Base-by-base conservation (phyloP, 92 coral and sea anemone species). In the Palythoa grandiflora region DNA sequence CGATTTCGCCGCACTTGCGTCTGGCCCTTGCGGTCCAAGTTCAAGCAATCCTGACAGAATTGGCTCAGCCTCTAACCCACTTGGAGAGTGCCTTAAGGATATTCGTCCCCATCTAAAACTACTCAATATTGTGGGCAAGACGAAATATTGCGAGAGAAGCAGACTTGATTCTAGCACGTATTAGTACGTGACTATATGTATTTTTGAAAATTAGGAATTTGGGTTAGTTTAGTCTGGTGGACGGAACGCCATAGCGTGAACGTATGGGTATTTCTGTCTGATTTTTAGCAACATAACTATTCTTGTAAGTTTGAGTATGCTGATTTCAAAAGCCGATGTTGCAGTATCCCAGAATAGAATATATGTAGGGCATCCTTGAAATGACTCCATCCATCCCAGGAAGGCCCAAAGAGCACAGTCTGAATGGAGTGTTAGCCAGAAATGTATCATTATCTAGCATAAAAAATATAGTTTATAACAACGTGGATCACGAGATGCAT, bases 101-200 rank as follows among this genome's bases (percentile, higher is more conserved):
- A 74, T 74, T 50, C 35, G 38, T 36, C 44, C 78, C 28, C 78
- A 74, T 74, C 38, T 74, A n/a, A 74, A 74, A 74, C 59, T 74
- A 3, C 78, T 74, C 7, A 74, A 74, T 11, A 74, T 74, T 9
- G 77, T 38, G 44, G 77, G 77, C 11, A 38, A 72, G 77, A 9
- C 28, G 11, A 72, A 9, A 17, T 68, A 39, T 68, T 20, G 73
- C 15, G 20, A 6, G 20, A 9, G 73, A 68, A n/a, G 15, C 73
- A 68, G 73, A 68, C 73, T 3, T 68, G 38, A 68, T 68, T 6
- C 73, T 68, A 68, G 73, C 73, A 20, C 73, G 72, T 11, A 38
- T 66, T 66, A 39, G 72, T 21, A 19, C 35, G 73, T 20, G 20
- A 28, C 1, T n/a, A 1, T n/a, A 6, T 65, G 35, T 17, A 65